Conservation (phyloP, 1,140 invertebrate species). For the Agrypnia vestita region DNA sequence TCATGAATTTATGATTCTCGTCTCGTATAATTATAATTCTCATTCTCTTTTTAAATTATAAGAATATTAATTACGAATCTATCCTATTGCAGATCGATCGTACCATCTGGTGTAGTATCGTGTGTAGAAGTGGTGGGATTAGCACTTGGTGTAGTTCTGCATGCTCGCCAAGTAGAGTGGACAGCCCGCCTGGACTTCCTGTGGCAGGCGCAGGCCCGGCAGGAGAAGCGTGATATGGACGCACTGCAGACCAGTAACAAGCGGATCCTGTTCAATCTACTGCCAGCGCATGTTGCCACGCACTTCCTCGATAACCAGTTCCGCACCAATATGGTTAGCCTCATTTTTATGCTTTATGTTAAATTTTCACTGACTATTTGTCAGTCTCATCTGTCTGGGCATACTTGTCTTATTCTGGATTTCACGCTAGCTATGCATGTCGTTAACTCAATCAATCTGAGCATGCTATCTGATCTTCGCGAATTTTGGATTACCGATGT, state of each 20-base stretch:
- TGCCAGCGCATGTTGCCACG: conserved; percentile 93
- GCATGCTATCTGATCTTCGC: too few relatives aligned
- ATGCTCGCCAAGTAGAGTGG: conserved; percentile 90
- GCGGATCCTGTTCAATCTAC: conserved; percentile 92
- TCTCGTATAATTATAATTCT: too few relatives aligned
- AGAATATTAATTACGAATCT: too few relatives aligned
- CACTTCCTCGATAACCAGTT: conserved; percentile 94
- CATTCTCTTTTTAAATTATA: too few relatives aligned
- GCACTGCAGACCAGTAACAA: conserved; percentile 88
- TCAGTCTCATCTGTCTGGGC: too few relatives aligned
- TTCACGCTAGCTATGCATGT: too few relatives aligned
- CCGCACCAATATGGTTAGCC: conserved; percentile 85
- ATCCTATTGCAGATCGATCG: conserved; percentile 69
- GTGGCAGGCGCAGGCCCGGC: conserved; percentile 89
- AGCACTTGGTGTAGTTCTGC: conserved; percentile 84
- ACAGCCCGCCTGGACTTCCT: conserved; percentile 89
- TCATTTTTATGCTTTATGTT: neutral
- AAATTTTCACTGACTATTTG: too few relatives aligned
- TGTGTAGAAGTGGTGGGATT: conserved; percentile 86
- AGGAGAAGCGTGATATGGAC: conserved; percentile 94
- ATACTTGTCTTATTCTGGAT: too few relatives aligned
- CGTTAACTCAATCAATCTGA: too few relatives aligned
- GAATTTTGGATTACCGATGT: too few relatives aligned
- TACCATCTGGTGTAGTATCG: conserved; percentile 79
- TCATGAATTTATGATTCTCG: too few relatives aligned